phyloP scores from a whole-genome alignment of 2,797 vertebrate genomes.

The Glossophaga mutica region DNA sequence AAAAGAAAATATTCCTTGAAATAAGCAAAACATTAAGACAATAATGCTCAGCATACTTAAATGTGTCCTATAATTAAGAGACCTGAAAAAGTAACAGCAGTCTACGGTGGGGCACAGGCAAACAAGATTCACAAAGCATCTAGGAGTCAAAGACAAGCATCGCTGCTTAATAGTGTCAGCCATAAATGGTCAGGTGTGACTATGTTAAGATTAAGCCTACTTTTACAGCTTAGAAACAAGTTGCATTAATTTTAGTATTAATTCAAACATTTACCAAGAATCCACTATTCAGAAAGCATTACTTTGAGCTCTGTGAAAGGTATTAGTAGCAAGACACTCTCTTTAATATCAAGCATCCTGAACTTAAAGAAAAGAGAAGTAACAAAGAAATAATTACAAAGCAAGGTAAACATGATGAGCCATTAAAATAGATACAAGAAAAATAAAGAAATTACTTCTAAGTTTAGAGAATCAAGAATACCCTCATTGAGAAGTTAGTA shows the following conservation, averaged over 20 bases:
- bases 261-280: background rate
- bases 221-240: background rate
- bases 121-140: background rate
- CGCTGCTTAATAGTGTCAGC: background rate
- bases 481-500: background rate
- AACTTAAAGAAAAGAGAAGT: background rate
- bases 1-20: background rate
- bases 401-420: background rate
- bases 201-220: background rate
- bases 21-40: background rate
- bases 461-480: background rate
- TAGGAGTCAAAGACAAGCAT: background rate
- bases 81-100: background rate
- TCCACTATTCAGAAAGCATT: background rate
- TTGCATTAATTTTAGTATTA: background rate
- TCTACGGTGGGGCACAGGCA: accelerated
- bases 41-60: background rate
- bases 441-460: background rate
- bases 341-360: background rate
- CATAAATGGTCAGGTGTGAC: background rate
- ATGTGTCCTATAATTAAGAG: background rate
- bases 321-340: background rate
- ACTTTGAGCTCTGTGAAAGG: background rate
- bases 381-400: background rate
- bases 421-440: background rate